Conservation (phyloP, 2,888 invertebrate species). For the Drosophila bunnanda region DNA sequence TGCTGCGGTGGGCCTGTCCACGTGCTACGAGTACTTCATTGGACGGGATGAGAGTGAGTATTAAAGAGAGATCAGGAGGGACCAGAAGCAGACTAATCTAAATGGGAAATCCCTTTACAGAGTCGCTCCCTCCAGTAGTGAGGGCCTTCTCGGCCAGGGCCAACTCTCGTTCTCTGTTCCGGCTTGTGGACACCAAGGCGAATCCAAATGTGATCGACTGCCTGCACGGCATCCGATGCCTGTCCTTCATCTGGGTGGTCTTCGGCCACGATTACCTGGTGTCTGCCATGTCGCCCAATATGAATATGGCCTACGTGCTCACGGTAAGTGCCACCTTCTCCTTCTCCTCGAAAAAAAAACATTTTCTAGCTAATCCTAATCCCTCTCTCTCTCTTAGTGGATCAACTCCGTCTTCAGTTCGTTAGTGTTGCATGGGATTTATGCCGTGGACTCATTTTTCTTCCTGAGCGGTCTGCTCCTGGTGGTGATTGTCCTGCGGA, state of each 20-base stretch:
- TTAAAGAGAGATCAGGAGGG: too few species aligned
- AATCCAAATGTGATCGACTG: constrained; percentile 78
- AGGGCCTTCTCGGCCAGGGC: constrained; percentile 69
- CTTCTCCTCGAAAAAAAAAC: neutral
- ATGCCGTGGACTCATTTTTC: constrained; percentile 87
- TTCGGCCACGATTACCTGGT: constrained; percentile 75
- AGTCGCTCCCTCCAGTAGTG: constrained; percentile 34
- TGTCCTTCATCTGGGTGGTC: constrained; percentile 84
- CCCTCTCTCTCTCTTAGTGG: constrained; percentile 45
- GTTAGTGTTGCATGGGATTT: constrained; percentile 80
- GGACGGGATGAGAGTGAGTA: constrained; percentile 45
- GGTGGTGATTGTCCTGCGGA: constrained; percentile 71
- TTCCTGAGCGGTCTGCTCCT: constrained; percentile 86
- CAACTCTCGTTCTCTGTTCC: constrained; percentile 65
- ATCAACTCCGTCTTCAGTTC: constrained; percentile 50
- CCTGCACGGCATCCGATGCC: constrained; percentile 82
- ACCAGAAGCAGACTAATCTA: neutral
- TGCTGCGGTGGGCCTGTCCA: constrained; percentile 36
- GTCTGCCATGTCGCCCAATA: constrained; percentile 36
- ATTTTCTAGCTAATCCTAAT: neutral
- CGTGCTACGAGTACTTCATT: constrained; percentile 53
- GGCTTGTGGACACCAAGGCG: constrained; percentile 41
- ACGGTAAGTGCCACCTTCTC: constrained; percentile 43
- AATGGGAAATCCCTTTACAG: neutral
- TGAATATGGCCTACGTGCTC: constrained; percentile 54